These are phyloP conservation scores for Baronia brevicornis DNA, from an alignment of 2,888 invertebrate species.

Conservation along the genomic window DNA sequence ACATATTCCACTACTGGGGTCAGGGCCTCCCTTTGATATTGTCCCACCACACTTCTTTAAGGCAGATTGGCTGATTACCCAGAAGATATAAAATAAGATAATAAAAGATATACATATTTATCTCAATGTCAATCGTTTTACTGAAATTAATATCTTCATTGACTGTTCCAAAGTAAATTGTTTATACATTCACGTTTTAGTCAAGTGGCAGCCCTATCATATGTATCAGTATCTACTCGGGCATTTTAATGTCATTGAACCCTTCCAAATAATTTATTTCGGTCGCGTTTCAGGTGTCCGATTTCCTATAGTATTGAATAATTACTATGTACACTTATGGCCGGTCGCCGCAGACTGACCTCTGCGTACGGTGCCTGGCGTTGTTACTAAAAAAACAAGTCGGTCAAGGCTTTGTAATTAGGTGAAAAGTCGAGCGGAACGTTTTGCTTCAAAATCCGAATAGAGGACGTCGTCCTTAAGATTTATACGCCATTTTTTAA, in stretches of 20 bases:
- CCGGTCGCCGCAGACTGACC: constrained; percentile 14
- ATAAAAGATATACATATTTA: too few species aligned
- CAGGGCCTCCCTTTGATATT: too few species aligned
- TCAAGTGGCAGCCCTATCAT: constrained; percentile 5
- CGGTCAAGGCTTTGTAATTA: constrained; percentile 50
- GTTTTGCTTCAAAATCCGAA: too few species aligned
- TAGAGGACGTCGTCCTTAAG: too few species aligned
- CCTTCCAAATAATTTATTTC: constrained; percentile 39
- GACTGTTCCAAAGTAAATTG: too few species aligned
- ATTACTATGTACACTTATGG: constrained; percentile 8
- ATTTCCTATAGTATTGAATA: constrained; percentile 26
- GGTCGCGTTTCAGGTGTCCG: constrained; percentile 41
- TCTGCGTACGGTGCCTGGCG: constrained; percentile 27
- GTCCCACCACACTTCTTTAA: too few species aligned
- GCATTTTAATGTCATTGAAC: constrained; percentile 47
- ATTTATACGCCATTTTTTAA: too few species aligned
- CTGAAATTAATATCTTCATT: too few species aligned
- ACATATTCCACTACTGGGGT: too few species aligned
- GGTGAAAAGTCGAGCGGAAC: constrained; percentile 49
- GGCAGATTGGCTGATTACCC: too few species aligned
- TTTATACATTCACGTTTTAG: neutral
- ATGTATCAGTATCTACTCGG: constrained; percentile 28
- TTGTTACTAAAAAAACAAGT: constrained; percentile 30
- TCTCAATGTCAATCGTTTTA: too few species aligned
- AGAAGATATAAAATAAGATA: too few species aligned